Base-by-base conservation (phyloP, 2,113 vertebrate genomes). In the Apteryx owenii region DNA sequence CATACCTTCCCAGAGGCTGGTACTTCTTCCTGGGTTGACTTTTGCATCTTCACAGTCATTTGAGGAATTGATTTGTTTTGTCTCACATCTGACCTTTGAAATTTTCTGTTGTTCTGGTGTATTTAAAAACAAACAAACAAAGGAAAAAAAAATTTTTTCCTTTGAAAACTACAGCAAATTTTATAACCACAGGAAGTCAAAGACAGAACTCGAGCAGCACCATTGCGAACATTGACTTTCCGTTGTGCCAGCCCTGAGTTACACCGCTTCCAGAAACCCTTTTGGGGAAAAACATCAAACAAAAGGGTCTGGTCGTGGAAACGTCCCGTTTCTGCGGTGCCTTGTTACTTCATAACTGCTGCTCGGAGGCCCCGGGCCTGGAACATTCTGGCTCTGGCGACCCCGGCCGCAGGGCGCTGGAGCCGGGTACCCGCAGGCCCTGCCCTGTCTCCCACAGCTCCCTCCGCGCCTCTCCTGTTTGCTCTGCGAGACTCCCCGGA, bases 1-100 rank as follows among this genome's bases (percentile, higher is more conserved):
- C 68, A 14, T 72, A 33, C 88, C 36, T 94, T 95, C 51, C 50
- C 69, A 80, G 78, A 87, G 73, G 26, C 65, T 78, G 76, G 44
- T 72, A 0, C 11, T 78, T 70, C 64, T 51, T 89, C 65, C 81
- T 90, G 85, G 56, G 5, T 29, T 84, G 61, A 5, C 0, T 0
- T 88, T 87, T 69, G 79, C 84, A 84, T 60, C 50, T 66, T 75
- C 72, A n/a, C 60, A 81, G 36, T 50, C 64, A 11, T 75, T 78
- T 60, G 40, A 92, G 69, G 42, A 83, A 80, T 54, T 44, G 9
- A 10, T 78, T 78, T 71, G 40, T 5, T 66, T 91, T 79, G 80
- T 69, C 12, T 77, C 61, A 7, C 8, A 86, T 33, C 60, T 84
- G 81, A 25, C 33, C 86, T 65, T 21, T 78, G 40, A 28, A 62